phyloP scores from a whole-genome alignment of 2,888 invertebrate species.

The Nudaria mundana region DNA sequence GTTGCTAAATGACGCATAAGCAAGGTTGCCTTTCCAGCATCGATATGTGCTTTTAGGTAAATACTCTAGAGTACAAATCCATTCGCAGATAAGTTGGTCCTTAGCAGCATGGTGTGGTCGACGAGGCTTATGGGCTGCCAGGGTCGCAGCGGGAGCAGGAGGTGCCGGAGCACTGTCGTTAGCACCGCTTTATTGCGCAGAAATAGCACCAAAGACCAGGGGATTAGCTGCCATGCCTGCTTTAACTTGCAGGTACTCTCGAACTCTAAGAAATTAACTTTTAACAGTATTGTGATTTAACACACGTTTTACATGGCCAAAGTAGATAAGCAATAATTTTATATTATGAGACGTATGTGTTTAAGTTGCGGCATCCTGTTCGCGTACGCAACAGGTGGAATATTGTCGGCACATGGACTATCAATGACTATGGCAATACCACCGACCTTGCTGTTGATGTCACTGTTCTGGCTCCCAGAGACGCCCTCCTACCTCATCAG shows the following conservation, averaged over 20 bases:
- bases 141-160: slow-evolving; percentile 69
- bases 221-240: slow-evolving; percentile 70
- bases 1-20: too few species aligned
- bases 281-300: not conserved
- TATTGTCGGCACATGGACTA: slow-evolving; percentile 67
- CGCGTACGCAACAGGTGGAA: slow-evolving; percentile 64
- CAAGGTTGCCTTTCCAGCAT: too few species aligned
- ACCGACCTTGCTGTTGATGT: slow-evolving; percentile 56
- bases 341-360: too few species aligned
- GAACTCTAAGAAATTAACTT: not conserved
- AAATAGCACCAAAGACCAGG: slow-evolving; percentile 66
- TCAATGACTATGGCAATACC: slow-evolving; percentile 65
- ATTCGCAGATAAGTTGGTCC: slow-evolving; percentile 64
- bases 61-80: too few species aligned
- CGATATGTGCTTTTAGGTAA: too few species aligned
- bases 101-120: slow-evolving; percentile 71
- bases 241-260: slow-evolving; percentile 62
- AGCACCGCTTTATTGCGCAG: slow-evolving; percentile 69
- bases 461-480: slow-evolving; percentile 69
- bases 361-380: slow-evolving; percentile 70
- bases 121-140: slow-evolving; percentile 68
- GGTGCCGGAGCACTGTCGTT: slow-evolving; percentile 66
- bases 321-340: too few species aligned
- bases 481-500: slow-evolving; percentile 71
- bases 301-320: not conserved